Percentiles rank a stretch among this genome's conserved stretches.
Evolutionary conservation across 2,797 vertebrate species (phyloP).

Genomic region (Lepus townsendii): DNA sequence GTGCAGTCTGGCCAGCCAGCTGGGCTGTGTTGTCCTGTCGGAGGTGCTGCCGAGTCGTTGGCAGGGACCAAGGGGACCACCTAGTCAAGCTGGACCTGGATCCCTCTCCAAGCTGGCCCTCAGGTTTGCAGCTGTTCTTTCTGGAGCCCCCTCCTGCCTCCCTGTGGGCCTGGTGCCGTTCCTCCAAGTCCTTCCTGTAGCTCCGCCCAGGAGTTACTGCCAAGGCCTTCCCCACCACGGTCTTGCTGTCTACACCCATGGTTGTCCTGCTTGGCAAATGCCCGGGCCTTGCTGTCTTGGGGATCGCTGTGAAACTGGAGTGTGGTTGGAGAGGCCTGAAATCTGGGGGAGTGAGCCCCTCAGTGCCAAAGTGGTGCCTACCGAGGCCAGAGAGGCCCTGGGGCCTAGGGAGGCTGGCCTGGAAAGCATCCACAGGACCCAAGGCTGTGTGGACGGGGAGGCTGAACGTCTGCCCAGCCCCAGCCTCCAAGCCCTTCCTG

Average conservation of each 20-base stretch:
- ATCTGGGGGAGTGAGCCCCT: background rate
- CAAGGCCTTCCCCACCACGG: background rate
- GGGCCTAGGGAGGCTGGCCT: background rate
- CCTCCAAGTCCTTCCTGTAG: background rate
- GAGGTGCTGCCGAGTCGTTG: background rate
- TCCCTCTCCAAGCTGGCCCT: background rate
- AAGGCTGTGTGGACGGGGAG: background rate
- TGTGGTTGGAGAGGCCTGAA: background rate
- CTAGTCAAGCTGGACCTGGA: too few species aligned
- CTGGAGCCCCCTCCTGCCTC: background rate
- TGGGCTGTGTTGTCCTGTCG: background rate
- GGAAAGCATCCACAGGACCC: background rate
- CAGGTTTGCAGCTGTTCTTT: background rate
- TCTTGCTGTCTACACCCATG: background rate
- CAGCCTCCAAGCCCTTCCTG: background rate
- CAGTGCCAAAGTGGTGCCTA: accelerated
- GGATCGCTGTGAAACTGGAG: background rate
- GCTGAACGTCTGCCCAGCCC: background rate
- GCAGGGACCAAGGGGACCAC: background rate
- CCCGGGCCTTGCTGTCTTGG: too few species aligned
- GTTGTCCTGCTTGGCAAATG: background rate
- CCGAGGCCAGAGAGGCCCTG: accelerated
- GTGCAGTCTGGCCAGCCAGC: background rate
- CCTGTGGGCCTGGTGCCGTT: accelerated
- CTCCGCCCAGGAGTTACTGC: background rate